Conservation (phyloP, 2,888 invertebrate species). For the Melinopterus prodromus region DNA sequence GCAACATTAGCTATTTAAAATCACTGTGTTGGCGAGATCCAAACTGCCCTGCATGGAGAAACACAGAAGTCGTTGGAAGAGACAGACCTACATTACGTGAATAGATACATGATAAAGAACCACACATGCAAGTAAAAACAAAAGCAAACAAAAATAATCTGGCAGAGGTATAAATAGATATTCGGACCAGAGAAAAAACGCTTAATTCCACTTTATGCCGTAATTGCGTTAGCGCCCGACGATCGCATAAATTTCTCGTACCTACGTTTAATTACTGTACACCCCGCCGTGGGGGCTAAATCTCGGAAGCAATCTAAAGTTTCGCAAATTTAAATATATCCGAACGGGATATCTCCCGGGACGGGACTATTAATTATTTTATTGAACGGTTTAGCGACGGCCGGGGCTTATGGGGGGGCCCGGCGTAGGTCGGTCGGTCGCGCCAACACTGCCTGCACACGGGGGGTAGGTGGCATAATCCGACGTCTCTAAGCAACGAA, state of each 20-base stretch:
- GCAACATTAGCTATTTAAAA: too few relatives aligned
- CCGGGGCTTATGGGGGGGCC: constrained; percentile 37
- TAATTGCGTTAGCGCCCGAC: constrained; percentile 7
- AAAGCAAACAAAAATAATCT: too few relatives aligned
- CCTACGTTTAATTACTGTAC: constrained; percentile 25
- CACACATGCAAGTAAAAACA: background rate
- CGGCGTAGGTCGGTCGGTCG: constrained; percentile 7
- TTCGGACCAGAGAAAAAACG: background rate
- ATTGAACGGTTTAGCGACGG: constrained; percentile 54
- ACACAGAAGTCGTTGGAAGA: too few relatives aligned
- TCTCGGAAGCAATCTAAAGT: constrained; percentile 24
- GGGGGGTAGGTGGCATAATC: constrained; percentile 54
- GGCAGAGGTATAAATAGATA: background rate
- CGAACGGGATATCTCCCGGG: constrained; percentile 18
- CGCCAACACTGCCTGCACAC: constrained; percentile 16
- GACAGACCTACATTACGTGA: background rate
- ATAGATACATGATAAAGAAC: background rate
- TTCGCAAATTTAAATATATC: constrained; percentile 26
- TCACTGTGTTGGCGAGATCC: too few relatives aligned
- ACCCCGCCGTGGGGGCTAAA: constrained; percentile 10
- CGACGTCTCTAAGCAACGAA: constrained; percentile 54
- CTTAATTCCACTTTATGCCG: constrained; percentile 5
- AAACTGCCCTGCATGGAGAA: too few relatives aligned
- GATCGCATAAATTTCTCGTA: constrained; percentile 23
- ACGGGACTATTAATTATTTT: constrained; percentile 58